Evolutionary conservation across 2,797 vertebrate genomes (phyloP).

Genomic region (Micropoecilia bifurca): DNA sequence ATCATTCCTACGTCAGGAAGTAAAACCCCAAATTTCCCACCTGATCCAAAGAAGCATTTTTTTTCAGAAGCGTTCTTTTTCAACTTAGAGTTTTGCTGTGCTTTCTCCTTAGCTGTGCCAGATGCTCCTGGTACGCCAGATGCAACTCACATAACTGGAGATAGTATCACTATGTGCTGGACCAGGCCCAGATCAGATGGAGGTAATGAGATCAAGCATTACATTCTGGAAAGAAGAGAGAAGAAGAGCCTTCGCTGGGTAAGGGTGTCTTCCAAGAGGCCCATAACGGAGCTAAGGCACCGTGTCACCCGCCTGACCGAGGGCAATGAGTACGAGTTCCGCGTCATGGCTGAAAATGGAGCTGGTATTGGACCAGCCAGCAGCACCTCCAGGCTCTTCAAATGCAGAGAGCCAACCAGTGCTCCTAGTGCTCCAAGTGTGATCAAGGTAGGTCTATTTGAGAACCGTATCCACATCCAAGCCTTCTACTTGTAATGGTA

Average conservation of each 20-base stretch:
- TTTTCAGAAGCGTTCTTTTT: constrained; percentile 3
- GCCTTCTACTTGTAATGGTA: background rate
- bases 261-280: constrained; percentile 94
- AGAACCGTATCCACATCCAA: background rate
- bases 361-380: constrained; percentile 93
- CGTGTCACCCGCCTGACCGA: constrained; percentile 93
- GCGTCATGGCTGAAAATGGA: constrained; percentile 96
- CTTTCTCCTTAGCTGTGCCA: constrained; percentile 86
- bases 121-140: constrained; percentile 96
- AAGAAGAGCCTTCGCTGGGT: constrained; percentile 98
- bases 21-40: background rate
- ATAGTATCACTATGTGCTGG: constrained; percentile 95
- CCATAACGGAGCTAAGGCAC: constrained; percentile 92
- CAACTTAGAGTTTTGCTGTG: constrained; percentile 2
- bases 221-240: constrained; percentile 97
- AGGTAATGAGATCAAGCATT: constrained; percentile 96
- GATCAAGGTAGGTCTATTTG: constrained; percentile 86
- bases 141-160: constrained; percentile 91
- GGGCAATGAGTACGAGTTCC: constrained; percentile 98
- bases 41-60: background rate
- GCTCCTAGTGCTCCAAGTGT: constrained; percentile 90
- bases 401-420: constrained; percentile 95
- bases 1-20: background rate
- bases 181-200: constrained; percentile 92
- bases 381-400: constrained; percentile 92